phyloP scores from a whole-genome alignment of 2,797 vertebrate genomes.

The Linurgus olivaceus region DNA sequence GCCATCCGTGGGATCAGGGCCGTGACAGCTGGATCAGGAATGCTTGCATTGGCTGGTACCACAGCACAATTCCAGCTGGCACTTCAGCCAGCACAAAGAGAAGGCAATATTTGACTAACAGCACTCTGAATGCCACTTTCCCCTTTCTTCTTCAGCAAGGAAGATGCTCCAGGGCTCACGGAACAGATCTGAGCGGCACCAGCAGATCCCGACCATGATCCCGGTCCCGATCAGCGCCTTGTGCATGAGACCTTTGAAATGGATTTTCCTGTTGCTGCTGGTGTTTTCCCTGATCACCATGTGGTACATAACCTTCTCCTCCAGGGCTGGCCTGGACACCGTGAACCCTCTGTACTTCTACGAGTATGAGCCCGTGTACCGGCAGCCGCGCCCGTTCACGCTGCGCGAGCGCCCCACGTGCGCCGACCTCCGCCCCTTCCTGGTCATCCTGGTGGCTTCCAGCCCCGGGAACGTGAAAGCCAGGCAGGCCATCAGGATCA shows the following conservation, averaged over 20 bases:
- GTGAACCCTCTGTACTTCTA: constrained; percentile 69
- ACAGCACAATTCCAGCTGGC: neutral
- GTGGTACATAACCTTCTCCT: constrained; percentile 40
- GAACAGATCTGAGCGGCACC: neutral
- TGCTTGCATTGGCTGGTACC: fast-evolving
- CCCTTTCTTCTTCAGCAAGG: neutral
- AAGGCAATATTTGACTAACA: neutral
- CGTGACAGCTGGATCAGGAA: fast-evolving
- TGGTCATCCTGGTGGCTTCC: constrained; percentile 74
- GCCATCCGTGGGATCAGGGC: fast-evolving
- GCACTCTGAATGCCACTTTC: neutral
- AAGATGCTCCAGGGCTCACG: neutral
- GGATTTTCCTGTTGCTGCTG: constrained; percentile 52
- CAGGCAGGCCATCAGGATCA: constrained; percentile 70
- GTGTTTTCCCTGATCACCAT: neutral
- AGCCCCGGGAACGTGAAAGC: constrained; percentile 14
- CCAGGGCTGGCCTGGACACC: neutral
- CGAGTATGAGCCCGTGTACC: constrained; percentile 55
- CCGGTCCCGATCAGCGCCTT: neutral
- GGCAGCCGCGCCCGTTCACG: constrained; percentile 44
- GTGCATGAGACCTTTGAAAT: neutral
- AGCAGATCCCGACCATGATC: fast-evolving
- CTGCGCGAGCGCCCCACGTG: constrained; percentile 41
- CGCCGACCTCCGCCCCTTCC: constrained; percentile 27
- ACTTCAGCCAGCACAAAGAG: neutral